A percentile compares a stretch with the other conserved stretches of the same genome.
Evolutionary conservation across 2,113 vertebrate species (phyloP).

Genomic region (Balaeniceps rex): DNA sequence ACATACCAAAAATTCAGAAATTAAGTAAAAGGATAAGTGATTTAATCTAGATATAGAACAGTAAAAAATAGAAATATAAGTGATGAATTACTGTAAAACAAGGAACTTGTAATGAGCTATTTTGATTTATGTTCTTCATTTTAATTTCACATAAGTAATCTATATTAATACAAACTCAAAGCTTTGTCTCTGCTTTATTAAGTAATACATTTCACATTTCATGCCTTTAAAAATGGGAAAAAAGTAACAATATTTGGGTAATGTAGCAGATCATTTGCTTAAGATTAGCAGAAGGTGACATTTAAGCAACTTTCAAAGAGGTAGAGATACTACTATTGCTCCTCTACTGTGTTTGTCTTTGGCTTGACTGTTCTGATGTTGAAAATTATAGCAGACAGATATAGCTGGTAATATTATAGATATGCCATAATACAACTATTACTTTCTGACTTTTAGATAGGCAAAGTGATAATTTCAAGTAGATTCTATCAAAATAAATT

Average conservation of each 20-base stretch:
- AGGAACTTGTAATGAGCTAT: conserved; percentile 37
- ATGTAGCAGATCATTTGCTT: conserved; percentile 31
- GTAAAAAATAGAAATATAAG: conserved; percentile 9
- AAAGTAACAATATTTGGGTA: conserved; percentile 4
- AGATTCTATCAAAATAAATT: background rate
- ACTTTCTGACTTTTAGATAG: background rate
- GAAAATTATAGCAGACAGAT: background rate
- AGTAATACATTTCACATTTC: conserved; percentile 37
- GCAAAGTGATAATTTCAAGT: background rate
- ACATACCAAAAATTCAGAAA: background rate
- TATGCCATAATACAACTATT: background rate
- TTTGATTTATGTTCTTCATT: conserved; percentile 70
- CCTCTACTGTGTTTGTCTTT: background rate
- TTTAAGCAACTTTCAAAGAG: conserved; percentile 12
- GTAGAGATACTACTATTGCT: background rate
- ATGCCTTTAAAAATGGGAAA: background rate
- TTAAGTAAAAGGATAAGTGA: background rate
- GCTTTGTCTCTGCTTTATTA: conserved; percentile 41
- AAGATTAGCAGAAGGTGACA: conserved; percentile 25
- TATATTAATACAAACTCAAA: conserved; percentile 62
- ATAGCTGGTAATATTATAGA: background rate
- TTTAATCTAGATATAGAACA: background rate
- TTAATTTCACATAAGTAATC: conserved; percentile 63
- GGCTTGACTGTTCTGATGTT: background rate
- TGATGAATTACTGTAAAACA: conserved; percentile 49